Base-by-base conservation (phyloP, 1,140 invertebrate species). In the Carposina sasakii region DNA sequence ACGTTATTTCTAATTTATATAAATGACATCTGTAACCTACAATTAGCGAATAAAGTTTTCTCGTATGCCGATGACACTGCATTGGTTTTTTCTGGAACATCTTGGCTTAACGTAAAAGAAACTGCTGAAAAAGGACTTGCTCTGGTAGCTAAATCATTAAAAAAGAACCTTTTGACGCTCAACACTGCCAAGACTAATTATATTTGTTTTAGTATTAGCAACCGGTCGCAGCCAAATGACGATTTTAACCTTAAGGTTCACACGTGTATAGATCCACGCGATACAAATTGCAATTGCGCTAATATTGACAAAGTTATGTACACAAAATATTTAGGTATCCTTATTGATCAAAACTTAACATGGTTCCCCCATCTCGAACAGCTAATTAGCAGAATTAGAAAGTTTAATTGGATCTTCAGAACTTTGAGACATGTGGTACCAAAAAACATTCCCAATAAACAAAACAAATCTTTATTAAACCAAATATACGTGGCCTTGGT, bases 151-250 rank as follows among this genome's bases (percentile, higher is more conserved):
- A 17, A 24, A 4, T 47, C 33, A 34, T 34, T 47, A n/a, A 24
- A 37, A 3, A 17, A 15, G 26, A 37, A 37, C 28, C 13, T 37
- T 6, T 21, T 47, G 3, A 37, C 45, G 4, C 19, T 47, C 15
- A 47, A 47, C n/a, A 24, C 34, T 4, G 12, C 20, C 10, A 47
- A 47, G 37, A 47, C 31, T 16, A 46, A 46, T 16, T 47, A 37
- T 28, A 37, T 47, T 2, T 37, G 31, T 16, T 26, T 26, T 17
- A 24, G 5, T 8, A 47, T 37, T 2, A 24, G 19, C 21, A 36
- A 19, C 5, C n/a, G 12, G 12, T 26, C 45, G 12, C 45, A 47
- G 28, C 45, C 45, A 9, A 5, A 26, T 4, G 16, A 6, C 10
- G 28, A 37, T 37, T 34, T 34, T 13, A 6, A 3, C 1, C 12